Conservation (phyloP, 2,888 invertebrate species). For the Leptinotarsa haldemani region DNA sequence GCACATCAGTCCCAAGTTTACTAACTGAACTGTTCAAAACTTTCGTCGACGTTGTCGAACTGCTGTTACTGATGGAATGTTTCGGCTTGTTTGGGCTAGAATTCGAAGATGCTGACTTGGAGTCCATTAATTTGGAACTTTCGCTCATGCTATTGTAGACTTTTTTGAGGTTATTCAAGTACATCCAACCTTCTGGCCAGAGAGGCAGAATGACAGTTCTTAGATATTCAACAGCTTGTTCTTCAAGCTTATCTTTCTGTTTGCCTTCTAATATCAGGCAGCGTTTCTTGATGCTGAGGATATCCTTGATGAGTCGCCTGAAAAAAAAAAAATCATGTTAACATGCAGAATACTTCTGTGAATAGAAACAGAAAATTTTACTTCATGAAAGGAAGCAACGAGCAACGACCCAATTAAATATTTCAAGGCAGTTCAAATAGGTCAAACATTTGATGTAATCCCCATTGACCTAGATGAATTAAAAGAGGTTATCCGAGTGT, state of each 20-base stretch:
- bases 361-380: too few species aligned
- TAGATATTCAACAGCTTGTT: slow-evolving; percentile 66
- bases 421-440: too few species aligned
- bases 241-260: slow-evolving; percentile 67
- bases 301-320: slow-evolving; percentile 61
- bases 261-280: slow-evolving; percentile 61
- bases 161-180: slow-evolving; percentile 59
- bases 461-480: too few species aligned
- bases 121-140: slow-evolving; percentile 25
- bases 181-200: slow-evolving; percentile 72
- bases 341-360: not conserved
- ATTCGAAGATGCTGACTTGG: slow-evolving; percentile 4
- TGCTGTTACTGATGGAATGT: slow-evolving; percentile 16
- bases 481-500: too few species aligned
- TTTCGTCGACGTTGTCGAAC: not conserved
- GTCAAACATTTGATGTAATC: too few species aligned
- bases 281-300: slow-evolving; percentile 59
- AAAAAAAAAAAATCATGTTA: slow-evolving; percentile 36
- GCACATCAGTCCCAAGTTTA: not conserved
- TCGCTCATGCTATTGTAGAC: slow-evolving; percentile 51
- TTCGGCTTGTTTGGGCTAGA: not conserved
- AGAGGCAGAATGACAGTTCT: slow-evolving; percentile 66
- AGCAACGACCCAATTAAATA: too few species aligned
- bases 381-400: too few species aligned
- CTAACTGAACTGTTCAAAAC: not conserved